A percentile compares a stretch with the other conserved stretches of the same genome.
phyloP scores from a whole-genome alignment of 2,797 vertebrate species.

The Callimico goeldii region DNA sequence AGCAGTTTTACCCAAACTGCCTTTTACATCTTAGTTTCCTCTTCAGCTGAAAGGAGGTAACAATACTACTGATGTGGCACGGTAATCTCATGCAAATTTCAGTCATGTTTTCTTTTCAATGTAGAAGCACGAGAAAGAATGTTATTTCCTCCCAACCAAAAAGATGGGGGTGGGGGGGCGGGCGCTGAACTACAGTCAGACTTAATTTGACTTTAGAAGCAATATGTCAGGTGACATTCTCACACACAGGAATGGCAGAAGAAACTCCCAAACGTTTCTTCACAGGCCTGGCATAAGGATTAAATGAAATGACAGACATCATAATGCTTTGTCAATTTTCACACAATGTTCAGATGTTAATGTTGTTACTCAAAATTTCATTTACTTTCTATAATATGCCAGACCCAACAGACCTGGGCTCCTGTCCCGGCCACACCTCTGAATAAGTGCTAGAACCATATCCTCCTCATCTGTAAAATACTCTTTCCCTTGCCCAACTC shows the following conservation, averaged over 20 bases:
- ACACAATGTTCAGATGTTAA: not conserved
- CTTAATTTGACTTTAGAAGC: slow-evolving; percentile 20
- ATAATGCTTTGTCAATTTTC: not conserved
- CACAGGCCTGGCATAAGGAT: not conserved
- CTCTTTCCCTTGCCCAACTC: not conserved
- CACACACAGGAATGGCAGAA: not conserved
- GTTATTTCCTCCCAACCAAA: not conserved
- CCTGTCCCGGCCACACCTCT: not conserved
- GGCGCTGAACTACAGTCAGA: not conserved
- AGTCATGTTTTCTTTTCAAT: not conserved
- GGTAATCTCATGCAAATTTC: not conserved
- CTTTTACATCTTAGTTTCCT: not conserved
- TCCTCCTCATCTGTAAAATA: not conserved
- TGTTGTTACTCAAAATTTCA: not conserved
- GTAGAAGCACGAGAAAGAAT: not conserved
- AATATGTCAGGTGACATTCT: not conserved
- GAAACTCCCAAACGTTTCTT: not conserved
- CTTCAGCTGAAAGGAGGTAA: not conserved
- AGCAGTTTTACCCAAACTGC: not conserved
- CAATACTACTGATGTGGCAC: not conserved
- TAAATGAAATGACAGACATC: not conserved
- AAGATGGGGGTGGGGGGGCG: not conserved
- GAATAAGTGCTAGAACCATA: not conserved
- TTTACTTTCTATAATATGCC: not conserved
- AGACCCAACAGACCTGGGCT: not conserved